Conservation (phyloP, 2,888 invertebrate species). For the Fragum sueziense region DNA sequence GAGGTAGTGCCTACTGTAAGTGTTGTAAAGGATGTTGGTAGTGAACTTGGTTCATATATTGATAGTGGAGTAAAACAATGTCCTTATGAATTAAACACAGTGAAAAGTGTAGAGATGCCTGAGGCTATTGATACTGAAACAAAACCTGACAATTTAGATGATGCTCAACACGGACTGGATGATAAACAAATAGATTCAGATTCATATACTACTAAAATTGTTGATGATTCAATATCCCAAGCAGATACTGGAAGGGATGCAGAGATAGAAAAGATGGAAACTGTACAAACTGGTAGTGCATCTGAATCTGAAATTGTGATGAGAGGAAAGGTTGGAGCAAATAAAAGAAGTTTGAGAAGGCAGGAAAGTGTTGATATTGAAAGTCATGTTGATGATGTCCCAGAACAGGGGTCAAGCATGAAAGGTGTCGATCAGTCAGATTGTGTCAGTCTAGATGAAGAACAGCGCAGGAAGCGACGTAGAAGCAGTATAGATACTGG, state of each 20-base stretch:
- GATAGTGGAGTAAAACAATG: no score
- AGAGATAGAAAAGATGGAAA: no score
- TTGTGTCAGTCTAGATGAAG: neutral
- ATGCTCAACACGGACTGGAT: no score
- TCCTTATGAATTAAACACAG: neutral
- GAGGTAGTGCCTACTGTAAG: neutral
- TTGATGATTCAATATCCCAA: no score
- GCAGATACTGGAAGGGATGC: no score
- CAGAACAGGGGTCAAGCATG: neutral
- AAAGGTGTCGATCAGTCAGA: neutral
- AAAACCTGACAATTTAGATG: no score
- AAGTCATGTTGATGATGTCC: neutral
- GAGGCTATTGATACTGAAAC: neutral
- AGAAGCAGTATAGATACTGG: neutral
- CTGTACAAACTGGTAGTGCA: neutral
- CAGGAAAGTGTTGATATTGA: slow-evolving; percentile 8
- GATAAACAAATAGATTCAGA: no score
- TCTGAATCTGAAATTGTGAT: neutral
- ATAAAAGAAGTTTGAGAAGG: neutral
- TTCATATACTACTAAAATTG: no score
- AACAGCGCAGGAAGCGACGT: neutral
- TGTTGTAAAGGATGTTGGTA: neutral
- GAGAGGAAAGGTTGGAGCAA: neutral
- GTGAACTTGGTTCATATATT: no score
- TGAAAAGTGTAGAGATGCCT: neutral